phyloP scores from a whole-genome alignment of 2,888 invertebrate genomes.

The Apoderus coryli region DNA sequence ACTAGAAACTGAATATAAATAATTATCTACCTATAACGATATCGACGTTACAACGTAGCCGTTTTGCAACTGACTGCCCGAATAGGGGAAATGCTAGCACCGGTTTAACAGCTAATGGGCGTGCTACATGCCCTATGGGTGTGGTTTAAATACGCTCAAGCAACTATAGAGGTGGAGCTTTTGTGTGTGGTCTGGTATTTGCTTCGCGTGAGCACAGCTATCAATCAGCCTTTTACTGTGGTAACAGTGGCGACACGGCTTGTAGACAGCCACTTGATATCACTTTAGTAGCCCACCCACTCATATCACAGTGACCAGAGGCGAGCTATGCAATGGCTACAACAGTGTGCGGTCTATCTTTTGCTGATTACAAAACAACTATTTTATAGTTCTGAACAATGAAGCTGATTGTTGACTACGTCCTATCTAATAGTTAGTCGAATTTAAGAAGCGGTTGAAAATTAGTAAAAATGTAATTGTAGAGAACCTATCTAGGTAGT shows the following conservation, averaged over 20 bases:
- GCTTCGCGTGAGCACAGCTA: slow-evolving; percentile 33
- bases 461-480: too few species aligned
- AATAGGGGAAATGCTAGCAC: too few species aligned
- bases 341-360: too few species aligned
- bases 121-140: slow-evolving; percentile 16
- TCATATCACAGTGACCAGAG: background rate
- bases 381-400: too few species aligned
- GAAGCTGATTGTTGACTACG: too few species aligned
- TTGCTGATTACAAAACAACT: too few species aligned
- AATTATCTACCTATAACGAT: too few species aligned
- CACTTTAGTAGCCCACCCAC: slow-evolving; percentile 24
- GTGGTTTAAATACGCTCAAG: slow-evolving; percentile 14
- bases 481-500: too few species aligned
- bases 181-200: slow-evolving; percentile 32
- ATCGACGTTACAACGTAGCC: slow-evolving; percentile 18
- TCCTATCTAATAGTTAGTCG: too few species aligned
- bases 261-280: slow-evolving; percentile 36
- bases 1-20: slow-evolving; percentile 6
- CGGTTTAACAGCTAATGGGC: slow-evolving; percentile 13
- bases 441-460: too few species aligned
- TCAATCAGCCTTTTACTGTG: slow-evolving; percentile 35
- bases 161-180: slow-evolving; percentile 16
- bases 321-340: too few species aligned
- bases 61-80: slow-evolving; percentile 25
- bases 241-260: slow-evolving; percentile 36